Evolutionary conservation across 2,113 vertebrate species (phyloP).

Genomic region (Platysteira castanea): DNA sequence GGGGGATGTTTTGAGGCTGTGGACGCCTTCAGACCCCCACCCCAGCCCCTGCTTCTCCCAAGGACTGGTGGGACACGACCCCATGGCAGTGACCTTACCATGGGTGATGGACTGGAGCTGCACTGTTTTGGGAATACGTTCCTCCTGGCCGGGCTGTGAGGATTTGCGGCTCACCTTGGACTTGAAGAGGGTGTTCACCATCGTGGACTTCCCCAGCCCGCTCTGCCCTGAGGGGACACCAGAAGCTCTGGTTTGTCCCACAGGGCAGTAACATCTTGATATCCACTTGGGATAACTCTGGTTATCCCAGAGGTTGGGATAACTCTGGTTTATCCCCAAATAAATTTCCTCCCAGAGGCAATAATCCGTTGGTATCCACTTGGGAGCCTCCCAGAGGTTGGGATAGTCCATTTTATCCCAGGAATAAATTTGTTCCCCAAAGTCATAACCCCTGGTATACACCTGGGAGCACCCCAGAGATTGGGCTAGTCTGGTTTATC

Average conservation of each 20-base stretch:
- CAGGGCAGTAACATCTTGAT: accelerated
- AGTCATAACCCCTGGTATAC: too few species aligned
- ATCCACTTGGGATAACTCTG: not conserved
- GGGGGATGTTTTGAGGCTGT: not conserved
- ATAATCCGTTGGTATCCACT: not conserved
- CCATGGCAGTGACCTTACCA: slow-evolving; percentile 62
- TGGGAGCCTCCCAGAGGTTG: not conserved
- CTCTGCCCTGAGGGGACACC: slow-evolving; percentile 82
- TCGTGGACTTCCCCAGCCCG: slow-evolving; percentile 94
- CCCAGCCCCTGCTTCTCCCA: not conserved
- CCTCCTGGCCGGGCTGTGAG: slow-evolving; percentile 63
- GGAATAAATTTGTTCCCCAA: not conserved
- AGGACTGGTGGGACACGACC: accelerated
- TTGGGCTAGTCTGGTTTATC: not conserved
- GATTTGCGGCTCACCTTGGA: slow-evolving; percentile 90
- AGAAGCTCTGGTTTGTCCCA: not conserved
- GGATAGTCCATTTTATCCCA: not conserved
- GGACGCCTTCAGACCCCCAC: not conserved
- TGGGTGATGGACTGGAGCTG: slow-evolving; percentile 88
- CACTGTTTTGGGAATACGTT: slow-evolving; percentile 83
- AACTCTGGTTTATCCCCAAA: not conserved
- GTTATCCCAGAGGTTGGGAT: not conserved
- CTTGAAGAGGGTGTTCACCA: slow-evolving; percentile 96
- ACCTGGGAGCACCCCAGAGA: not conserved
- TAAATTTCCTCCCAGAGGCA: not conserved